Evolutionary conservation across 2,888 invertebrate species (phyloP), one percentile per base, ranked within the genome.

Genomic region (Ormyrus pomaceus): DNA sequence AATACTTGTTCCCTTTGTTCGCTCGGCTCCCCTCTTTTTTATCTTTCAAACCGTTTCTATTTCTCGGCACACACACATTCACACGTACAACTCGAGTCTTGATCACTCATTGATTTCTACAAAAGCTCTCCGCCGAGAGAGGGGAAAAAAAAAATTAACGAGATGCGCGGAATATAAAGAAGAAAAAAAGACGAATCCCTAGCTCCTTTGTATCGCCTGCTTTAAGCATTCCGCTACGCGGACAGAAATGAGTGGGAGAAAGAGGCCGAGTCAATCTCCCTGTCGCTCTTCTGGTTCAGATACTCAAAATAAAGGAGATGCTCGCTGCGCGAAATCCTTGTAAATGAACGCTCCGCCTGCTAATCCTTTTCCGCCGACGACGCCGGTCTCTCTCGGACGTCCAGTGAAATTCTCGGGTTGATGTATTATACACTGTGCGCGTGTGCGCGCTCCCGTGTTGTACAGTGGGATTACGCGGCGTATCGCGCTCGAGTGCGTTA

Each of bases 51-150:
- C 56, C 53, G n/a, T 61, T 59, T 50, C 56, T 45, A 51, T 56
- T 59, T 50, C 65, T 56, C 48, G 34, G 34, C 4, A 0, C 34
- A 0, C 34, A 34, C 34, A 34, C 34, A 1, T 19, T 1, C 19
- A 34, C 34, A 34, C 34, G 1, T 68, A 11, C 56, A 34, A 56
- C 55, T 34, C 34, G 45, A 13, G 72, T 56, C 34, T 34, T 73
- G 64, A 79, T 79, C 79, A 69, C 62, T 69, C 70, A 75, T 79
- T 73, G 61, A 75, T 75, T 75, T 45, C 46, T 51, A 62, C 62
- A 56, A 65, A 68, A n/a, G 6, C 34, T 34, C 34, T 34, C 34
- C 34, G 34, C 48, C 48, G 10, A 9, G 2, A 34, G 5, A 34
- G 61, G 9, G 58, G 8, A 62, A 11, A 62, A 13, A 68, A 34